Evolutionary conservation across 2,888 invertebrate genomes (phyloP), one percentile per base, ranked within the genome.

Genomic region (Margaritifera margaritifera): DNA sequence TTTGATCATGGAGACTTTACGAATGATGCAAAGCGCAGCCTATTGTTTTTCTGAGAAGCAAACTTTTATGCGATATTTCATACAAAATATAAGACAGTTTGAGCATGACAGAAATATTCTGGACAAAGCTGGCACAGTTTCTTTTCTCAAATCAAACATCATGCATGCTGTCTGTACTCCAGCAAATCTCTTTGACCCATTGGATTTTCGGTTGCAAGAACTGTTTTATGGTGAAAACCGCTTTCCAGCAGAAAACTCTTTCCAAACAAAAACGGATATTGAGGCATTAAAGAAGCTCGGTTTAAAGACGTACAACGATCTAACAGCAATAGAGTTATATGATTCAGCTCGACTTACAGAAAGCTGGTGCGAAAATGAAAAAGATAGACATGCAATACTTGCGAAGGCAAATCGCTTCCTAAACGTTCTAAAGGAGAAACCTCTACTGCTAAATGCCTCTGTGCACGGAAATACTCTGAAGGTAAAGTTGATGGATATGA

Each of bases 151-250:
- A 42, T 42, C 56, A 5, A 64, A 53, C 22, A 61, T 5, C 5
- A n/a, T 18, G 24, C 50, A 62, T n/a, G 6, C 52, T 24, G 22
- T 64, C 20, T 55, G 62, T 42, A 69, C 27, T 50, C 63, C 69
- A 6, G 19, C 20, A 0, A 66, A 72, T 20, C 27, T 72, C 20
- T 72, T 56, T 52, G 66, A 72, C 56, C 63, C 66, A 6, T 6
- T 50, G n/a, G 61, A 69, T 24, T 51, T 60, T 1, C 57, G 25
- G 18, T 56, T 66, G 24, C 25, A 24, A 24, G 56, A 60, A 19
- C 53, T 72, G 6, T 22, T 72, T 22, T 24, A 50, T 5, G 61
- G 64, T 57, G 31, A 56, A 24, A 27, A 58, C n/a, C 19, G 22
- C 24, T 72, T 72, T 66, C 69, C 72, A 22, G 31, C 19, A 11